phyloP scores from a whole-genome alignment of 2,888 invertebrate species.

The Hypercompe scribonia region DNA sequence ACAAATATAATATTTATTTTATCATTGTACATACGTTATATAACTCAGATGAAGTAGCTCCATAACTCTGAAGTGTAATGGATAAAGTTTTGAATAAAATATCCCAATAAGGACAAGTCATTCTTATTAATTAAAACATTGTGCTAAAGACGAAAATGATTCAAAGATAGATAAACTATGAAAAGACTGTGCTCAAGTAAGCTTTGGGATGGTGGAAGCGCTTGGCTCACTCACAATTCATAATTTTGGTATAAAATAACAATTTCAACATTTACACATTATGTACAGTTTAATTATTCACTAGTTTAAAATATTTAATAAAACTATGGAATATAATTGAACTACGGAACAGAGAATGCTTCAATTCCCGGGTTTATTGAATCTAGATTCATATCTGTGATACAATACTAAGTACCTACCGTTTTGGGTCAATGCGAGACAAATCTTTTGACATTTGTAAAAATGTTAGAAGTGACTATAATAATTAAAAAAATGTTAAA shows the following conservation, averaged over 20 bases:
- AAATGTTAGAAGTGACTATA: neutral
- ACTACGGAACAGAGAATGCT: slow-evolving; percentile 35
- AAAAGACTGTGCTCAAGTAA: slow-evolving; percentile 58
- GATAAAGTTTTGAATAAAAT: slow-evolving; percentile 60
- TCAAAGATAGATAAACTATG: slow-evolving; percentile 55
- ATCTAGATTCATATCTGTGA: slow-evolving; percentile 18
- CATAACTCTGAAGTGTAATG: slow-evolving; percentile 74
- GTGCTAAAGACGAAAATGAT: slow-evolving; percentile 68
- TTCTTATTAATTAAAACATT: slow-evolving; percentile 63
- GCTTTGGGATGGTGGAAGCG: slow-evolving; percentile 46
- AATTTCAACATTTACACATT: slow-evolving; percentile 55
- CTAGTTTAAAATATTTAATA: slow-evolving; percentile 43
- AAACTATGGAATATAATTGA: slow-evolving; percentile 46
- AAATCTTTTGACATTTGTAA: neutral
- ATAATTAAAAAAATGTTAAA: neutral
- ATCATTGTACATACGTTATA: slow-evolving; percentile 81
- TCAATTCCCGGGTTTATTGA: slow-evolving; percentile 36
- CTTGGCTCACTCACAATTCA: slow-evolving; percentile 36
- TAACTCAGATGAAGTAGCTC: slow-evolving; percentile 77
- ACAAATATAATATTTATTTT: slow-evolving; percentile 85
- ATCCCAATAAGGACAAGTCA: slow-evolving; percentile 74
- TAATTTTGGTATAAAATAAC: slow-evolving; percentile 66
- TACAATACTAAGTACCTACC: slow-evolving; percentile 5
- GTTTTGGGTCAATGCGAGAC: neutral
- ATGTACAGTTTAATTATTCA: slow-evolving; percentile 51